Evolutionary conservation across 2,113 vertebrate genomes (phyloP).

Genomic region (Hoplias malabaricus): DNA sequence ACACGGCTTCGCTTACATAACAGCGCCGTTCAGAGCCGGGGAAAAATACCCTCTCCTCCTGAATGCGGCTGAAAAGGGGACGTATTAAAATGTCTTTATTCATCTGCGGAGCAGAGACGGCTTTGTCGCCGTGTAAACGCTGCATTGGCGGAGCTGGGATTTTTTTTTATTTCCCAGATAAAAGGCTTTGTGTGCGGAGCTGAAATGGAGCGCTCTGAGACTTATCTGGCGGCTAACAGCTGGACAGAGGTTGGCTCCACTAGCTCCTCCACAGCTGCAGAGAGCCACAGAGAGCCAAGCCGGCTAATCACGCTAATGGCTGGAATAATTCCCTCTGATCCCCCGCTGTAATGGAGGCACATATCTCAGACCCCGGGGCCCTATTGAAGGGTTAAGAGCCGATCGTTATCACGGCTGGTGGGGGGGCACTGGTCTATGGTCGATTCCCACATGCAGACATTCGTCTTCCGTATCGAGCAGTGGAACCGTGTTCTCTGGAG

Average conservation of each 20-base stretch:
- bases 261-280: constrained; percentile 13
- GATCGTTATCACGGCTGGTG: constrained; percentile 17
- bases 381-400: not conserved
- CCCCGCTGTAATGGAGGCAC: constrained; percentile 51
- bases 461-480: too few species aligned
- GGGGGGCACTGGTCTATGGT: not conserved
- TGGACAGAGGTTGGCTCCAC: constrained; percentile 7
- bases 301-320: constrained; percentile 56
- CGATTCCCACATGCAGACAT: too few species aligned
- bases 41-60: not conserved
- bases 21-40: not conserved
- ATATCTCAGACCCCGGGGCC: constrained; percentile 45
- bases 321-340: constrained; percentile 64
- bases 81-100: not conserved
- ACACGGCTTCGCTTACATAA: constrained; percentile 3
- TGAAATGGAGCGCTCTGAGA: not conserved
- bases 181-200: constrained; percentile 10
- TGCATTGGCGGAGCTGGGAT: not conserved
- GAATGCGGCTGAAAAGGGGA: not conserved
- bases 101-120: constrained; percentile 9
- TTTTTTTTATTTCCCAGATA: not conserved
- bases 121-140: not conserved
- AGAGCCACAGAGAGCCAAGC: constrained; percentile 32
- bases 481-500: too few species aligned
- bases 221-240: constrained; percentile 6